Evolutionary conservation across 92 coral and sea anemone species (phyloP).

Genomic region (Zoanthus gigantus): DNA sequence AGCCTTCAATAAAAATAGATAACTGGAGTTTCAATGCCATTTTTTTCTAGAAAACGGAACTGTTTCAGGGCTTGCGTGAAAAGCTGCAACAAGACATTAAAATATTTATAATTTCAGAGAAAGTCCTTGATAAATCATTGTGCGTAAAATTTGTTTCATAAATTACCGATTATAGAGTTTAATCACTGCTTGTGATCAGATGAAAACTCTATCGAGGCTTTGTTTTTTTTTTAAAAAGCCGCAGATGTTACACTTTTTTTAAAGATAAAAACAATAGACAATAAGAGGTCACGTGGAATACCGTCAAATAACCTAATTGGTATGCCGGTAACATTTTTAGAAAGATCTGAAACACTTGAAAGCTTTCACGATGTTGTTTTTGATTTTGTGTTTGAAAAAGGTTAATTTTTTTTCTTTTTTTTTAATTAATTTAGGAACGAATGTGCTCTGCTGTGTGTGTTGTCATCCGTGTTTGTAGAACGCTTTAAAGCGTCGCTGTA

Average conservation of each 20-base stretch:
- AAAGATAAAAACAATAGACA: background rate
- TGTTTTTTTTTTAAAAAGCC: background rate
- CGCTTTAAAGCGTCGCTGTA: no score
- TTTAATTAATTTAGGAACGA: no score
- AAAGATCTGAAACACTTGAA: background rate
- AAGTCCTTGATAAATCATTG: background rate
- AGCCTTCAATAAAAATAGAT: background rate
- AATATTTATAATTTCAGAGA: background rate
- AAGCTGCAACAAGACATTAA: slow-evolving; percentile 11
- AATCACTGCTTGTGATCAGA: background rate
- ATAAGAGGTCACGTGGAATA: background rate
- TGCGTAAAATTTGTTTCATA: background rate
- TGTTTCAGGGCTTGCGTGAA: background rate
- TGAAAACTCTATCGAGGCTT: background rate
- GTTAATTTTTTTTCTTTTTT: no score
- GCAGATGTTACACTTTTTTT: background rate
- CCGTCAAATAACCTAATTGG: no score
- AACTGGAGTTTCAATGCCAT: background rate
- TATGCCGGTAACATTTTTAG: no score
- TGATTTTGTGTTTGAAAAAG: background rate
- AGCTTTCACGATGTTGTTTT: background rate
- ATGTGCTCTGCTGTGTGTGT: no score
- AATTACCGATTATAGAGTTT: background rate
- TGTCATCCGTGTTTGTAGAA: no score
- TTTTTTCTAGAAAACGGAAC: background rate